Base-by-base conservation (phyloP, 2,797 vertebrate genomes). In the Syncerus caffer region DNA sequence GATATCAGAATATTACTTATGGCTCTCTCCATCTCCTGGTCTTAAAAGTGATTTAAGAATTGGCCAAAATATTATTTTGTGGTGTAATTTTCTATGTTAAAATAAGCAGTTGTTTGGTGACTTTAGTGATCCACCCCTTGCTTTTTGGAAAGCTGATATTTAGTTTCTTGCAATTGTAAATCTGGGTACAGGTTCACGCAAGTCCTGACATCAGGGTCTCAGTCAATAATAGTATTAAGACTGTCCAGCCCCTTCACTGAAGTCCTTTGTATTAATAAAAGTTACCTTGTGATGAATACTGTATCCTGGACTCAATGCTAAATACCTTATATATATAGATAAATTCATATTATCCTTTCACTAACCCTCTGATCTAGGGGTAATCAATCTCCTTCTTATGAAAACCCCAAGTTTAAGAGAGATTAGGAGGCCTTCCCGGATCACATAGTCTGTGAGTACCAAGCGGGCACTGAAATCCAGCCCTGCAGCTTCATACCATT, bases 151-250 rank as follows among this genome's bases (percentile, higher is more conserved):
- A 95, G 67, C 51, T 95, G 87, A 74, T 85, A 78, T 89, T 95
- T 97, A 89, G 74, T 97, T 95, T 97, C 79, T 93, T 94, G 55
- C 15, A 27, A 79, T 0, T 93, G 27, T 57, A 86, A 95, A 91
- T 90, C 13, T 19, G 80, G 85, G 85, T 47, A 89, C 0, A 6
- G 55, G 62, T 90, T 96, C 86, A 79, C 4, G 27, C 4, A 79
- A 94, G 80, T 88, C 29, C 60, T 60, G 42, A 64, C 45, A 53
- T 85, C 62, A 89, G 78, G 38, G 38, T 95, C 85, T 96, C 60
- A 51, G 82, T 57, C 71, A 95, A 17, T 55, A 90, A 90, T 13
- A 89, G 19, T 51, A 58, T 89, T 25, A 29, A 95, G 58, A 85
- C n/a, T 58, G 51, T 25, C 25, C 25, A 87, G 67, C 5, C 16